Evolutionary conservation across 2,888 invertebrate genomes (phyloP).

Genomic region (Antheraea yamamai): DNA sequence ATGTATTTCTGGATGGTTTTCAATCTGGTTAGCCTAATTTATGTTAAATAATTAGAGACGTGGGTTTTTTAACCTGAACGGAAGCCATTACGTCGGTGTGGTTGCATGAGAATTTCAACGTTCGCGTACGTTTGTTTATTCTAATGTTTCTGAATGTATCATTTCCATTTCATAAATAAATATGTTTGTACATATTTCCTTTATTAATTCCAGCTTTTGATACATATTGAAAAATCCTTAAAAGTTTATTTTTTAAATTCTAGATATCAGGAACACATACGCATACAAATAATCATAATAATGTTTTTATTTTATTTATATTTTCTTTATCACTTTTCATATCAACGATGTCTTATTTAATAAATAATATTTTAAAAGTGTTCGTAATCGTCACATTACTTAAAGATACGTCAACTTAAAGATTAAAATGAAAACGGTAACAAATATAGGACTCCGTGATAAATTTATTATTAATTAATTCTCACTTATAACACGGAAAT

Average conservation of each 20-base stretch:
- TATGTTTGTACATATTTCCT: neutral
- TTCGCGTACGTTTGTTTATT: conserved; percentile 10
- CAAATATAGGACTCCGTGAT: too few species aligned
- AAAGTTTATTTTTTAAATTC: too few species aligned
- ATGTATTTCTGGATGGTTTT: neutral
- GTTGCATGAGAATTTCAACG: conserved; percentile 7
- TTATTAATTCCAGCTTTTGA: neutral
- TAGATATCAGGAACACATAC: too few species aligned
- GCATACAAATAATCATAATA: too few species aligned
- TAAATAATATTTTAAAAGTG: too few species aligned
- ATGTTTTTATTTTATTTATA: too few species aligned
- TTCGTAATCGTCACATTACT: too few species aligned
- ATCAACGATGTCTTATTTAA: too few species aligned
- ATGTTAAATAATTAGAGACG: neutral
- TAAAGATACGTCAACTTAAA: too few species aligned
- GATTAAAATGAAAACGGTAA: too few species aligned
- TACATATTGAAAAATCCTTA: too few species aligned
- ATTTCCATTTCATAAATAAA: neutral
- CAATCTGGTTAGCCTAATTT: conserved; percentile 2
- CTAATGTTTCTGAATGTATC: neutral
- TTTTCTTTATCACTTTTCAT: too few species aligned
- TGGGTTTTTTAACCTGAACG: conserved; percentile 5
- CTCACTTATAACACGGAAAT: neutral
- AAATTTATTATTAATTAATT: neutral
- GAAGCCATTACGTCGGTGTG: conserved; percentile 10